Conservation (phyloP, 2,888 invertebrate genomes). For the Geophilus truncorum region DNA sequence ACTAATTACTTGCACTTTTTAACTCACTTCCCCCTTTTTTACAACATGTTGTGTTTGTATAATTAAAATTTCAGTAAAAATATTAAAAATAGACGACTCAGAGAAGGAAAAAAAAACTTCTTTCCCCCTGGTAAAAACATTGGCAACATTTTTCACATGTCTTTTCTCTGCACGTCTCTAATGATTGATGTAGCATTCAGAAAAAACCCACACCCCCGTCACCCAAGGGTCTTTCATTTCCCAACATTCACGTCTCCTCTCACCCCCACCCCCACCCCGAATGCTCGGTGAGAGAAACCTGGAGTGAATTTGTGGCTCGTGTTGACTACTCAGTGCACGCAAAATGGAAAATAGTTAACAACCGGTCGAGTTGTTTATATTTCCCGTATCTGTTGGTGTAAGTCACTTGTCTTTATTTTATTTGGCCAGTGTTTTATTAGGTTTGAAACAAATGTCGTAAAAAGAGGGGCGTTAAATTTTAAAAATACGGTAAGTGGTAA, state of each 20-base stretch:
- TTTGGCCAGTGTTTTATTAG: no score
- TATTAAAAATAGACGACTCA: background rate
- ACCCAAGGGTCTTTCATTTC: background rate
- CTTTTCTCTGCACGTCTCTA: background rate
- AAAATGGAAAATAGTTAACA: background rate
- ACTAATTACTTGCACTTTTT: background rate
- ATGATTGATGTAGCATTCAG: background rate
- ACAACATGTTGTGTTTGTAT: background rate
- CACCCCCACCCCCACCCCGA: background rate
- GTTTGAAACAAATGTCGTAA: no score
- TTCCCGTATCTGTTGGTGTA: no score
- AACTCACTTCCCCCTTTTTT: background rate
- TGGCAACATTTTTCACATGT: background rate
- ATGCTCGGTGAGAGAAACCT: background rate
- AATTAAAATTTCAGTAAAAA: background rate
- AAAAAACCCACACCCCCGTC: background rate
- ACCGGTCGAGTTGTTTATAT: no score
- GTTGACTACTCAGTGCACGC: background rate
- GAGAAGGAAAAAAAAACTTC: background rate
- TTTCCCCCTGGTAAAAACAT: background rate
- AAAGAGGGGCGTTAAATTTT: no score
- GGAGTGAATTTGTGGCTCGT: background rate
- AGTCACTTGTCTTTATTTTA: no score
- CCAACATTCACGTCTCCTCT: background rate
- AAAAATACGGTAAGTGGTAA: no score